phyloP scores from a whole-genome alignment of 2,888 invertebrate genomes.

The Temnothorax ravouxi region DNA sequence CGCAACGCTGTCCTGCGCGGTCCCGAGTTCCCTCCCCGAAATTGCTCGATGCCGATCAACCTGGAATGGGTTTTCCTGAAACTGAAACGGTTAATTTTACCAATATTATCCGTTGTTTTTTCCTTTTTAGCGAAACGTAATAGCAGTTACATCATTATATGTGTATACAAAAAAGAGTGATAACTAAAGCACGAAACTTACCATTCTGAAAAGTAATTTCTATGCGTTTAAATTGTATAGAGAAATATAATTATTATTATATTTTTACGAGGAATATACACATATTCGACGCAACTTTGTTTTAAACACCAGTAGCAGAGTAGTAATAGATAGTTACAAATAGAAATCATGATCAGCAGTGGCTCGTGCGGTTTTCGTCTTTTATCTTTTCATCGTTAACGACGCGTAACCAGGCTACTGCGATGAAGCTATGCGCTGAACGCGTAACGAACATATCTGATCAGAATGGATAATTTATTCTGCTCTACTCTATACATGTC shows the following conservation, averaged over 20 bases:
- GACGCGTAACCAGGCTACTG: conserved; percentile 58
- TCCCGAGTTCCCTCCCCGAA: conserved; percentile 56
- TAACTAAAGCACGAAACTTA: background rate
- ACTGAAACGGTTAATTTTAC: conserved; percentile 62
- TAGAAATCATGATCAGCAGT: background rate
- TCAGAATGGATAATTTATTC: conserved; percentile 70
- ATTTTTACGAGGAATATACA: background rate
- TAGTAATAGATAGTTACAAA: background rate
- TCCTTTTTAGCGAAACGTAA: background rate
- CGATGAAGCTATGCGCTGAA: conserved; percentile 74
- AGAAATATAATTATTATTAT: background rate
- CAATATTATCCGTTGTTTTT: background rate
- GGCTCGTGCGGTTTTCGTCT: conserved; percentile 65
- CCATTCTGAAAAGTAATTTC: background rate
- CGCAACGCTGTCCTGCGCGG: conserved; percentile 18
- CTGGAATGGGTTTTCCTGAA: conserved; percentile 60
- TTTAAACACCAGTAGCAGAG: background rate
- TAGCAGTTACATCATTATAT: background rate
- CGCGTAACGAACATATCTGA: conserved; percentile 76
- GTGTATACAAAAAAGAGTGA: too few relatives aligned
- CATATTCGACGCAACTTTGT: background rate
- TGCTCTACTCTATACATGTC: conserved; percentile 71
- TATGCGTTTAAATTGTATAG: background rate
- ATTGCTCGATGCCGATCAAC: conserved; percentile 63
- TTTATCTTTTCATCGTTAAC: conserved; percentile 67